Percentiles rank a stretch among this genome's conserved stretches.
Evolutionary conservation across 1,140 invertebrate genomes (phyloP).

Genomic region (Tachypleus tridentatus): DNA sequence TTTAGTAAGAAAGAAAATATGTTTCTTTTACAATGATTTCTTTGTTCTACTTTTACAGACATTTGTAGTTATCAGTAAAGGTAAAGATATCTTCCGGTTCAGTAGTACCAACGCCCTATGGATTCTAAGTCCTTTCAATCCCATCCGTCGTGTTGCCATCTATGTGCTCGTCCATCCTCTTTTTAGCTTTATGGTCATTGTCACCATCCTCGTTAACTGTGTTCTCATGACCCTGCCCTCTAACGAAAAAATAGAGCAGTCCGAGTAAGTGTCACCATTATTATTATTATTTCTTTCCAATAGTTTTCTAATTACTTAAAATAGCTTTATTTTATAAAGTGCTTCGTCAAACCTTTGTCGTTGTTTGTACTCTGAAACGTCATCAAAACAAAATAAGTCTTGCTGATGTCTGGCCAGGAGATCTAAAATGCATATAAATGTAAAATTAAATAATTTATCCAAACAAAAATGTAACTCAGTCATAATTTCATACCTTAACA

Average conservation of each 20-base stretch:
- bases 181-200: slow-evolving; percentile 95
- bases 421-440: too few species aligned
- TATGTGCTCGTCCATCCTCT: slow-evolving; percentile 94
- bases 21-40: background rate
- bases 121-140: slow-evolving; percentile 92
- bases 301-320: background rate
- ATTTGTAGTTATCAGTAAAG: slow-evolving; percentile 95
- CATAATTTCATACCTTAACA: too few species aligned
- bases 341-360: too few species aligned
- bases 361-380: too few species aligned
- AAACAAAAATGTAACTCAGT: too few species aligned
- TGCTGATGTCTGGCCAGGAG: too few species aligned
- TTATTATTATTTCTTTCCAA: background rate
- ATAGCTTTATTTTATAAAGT: too few species aligned
- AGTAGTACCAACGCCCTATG: slow-evolving; percentile 90
- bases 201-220: slow-evolving; percentile 94
- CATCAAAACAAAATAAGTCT: too few species aligned
- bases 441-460: too few species aligned
- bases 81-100: slow-evolving; percentile 97
- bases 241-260: slow-evolving; percentile 78
- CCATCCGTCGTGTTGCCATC: slow-evolving; percentile 89
- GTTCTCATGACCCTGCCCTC: slow-evolving; percentile 95
- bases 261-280: slow-evolving; percentile 73
- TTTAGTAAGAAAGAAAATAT: too few species aligned
- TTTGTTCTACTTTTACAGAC: slow-evolving; percentile 57